Percentiles rank a stretch among this genome's conserved stretches.
These are phyloP conservation scores for Ploceus nigricollis DNA, from an alignment of 2,113 vertebrate genomes.

Conservation along the genomic window DNA sequence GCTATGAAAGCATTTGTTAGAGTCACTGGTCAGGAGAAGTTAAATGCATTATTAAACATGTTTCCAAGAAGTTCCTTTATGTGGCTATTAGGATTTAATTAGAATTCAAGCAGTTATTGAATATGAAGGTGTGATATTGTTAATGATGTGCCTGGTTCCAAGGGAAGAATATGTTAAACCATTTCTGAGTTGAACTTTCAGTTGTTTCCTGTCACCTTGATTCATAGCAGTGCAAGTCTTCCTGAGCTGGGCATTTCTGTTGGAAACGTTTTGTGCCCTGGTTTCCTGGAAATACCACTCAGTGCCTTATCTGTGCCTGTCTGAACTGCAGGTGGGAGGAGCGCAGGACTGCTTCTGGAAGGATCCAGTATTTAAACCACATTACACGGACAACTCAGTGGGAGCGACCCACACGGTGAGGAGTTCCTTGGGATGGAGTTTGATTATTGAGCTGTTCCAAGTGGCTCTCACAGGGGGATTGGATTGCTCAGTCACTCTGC, in stretches of 20 bases:
- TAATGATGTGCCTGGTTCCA: background rate
- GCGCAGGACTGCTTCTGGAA: conserved; percentile 89
- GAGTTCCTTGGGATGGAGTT: background rate
- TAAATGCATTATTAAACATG: background rate
- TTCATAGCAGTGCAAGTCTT: conserved; percentile 48
- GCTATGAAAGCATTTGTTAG: background rate
- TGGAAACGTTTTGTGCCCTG: conserved; percentile 45
- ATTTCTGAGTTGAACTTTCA: conserved; percentile 1
- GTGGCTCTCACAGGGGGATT: background rate
- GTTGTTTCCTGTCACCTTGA: conserved; percentile 49
- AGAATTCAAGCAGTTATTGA: background rate
- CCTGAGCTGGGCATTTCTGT: conserved; percentile 45
- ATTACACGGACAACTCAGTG: conserved; percentile 94
- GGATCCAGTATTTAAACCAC: conserved; percentile 95
- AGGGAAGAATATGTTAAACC: background rate
- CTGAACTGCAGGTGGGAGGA: conserved; percentile 89
- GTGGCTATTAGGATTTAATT: background rate
- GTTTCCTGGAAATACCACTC: conserved; percentile 59
- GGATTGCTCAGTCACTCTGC: background rate
- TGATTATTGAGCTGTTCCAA: background rate
- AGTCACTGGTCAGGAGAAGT: background rate
- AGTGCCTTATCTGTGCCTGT: conserved; percentile 57
- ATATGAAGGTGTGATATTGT: background rate
- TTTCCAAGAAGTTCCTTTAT: background rate
- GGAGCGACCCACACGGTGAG: conserved; percentile 92